Conservation (phyloP, 2,888 invertebrate genomes). For the Ommatoiulus sabulosus region DNA sequence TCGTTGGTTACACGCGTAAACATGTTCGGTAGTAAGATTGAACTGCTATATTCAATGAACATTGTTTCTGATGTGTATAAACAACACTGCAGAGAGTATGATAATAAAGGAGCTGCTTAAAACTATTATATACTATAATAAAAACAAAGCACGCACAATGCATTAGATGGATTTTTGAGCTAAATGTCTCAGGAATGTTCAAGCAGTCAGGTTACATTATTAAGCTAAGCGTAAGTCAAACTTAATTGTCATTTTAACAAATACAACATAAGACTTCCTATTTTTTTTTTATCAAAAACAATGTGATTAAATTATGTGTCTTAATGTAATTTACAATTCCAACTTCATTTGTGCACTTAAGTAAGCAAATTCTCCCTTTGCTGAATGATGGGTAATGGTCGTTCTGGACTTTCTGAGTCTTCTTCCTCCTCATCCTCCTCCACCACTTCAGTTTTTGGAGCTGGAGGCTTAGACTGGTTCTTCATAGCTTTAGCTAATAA, state of each 20-base stretch:
- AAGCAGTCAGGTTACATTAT: neutral
- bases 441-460: slow-evolving; percentile 60
- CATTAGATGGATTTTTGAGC: neutral
- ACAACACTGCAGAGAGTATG: neutral
- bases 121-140: slow-evolving; percentile 11
- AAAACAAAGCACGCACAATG: neutral
- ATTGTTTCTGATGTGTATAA: neutral
- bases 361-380: slow-evolving; percentile 86
- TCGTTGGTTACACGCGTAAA: neutral
- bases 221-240: neutral
- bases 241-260: neutral
- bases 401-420: slow-evolving; percentile 78
- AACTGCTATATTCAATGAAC: neutral
- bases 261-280: neutral
- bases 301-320: neutral
- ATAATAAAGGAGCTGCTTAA: neutral
- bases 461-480: slow-evolving; percentile 58
- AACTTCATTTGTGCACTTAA: slow-evolving; percentile 61
- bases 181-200: neutral
- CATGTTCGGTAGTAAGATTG: neutral
- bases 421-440: slow-evolving; percentile 76
- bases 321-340: neutral
- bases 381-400: slow-evolving; percentile 85
- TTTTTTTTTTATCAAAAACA: neutral
- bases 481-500: slow-evolving; percentile 61